phyloP scores from a whole-genome alignment of 2,797 vertebrate species.

The Sebastes reedi region DNA sequence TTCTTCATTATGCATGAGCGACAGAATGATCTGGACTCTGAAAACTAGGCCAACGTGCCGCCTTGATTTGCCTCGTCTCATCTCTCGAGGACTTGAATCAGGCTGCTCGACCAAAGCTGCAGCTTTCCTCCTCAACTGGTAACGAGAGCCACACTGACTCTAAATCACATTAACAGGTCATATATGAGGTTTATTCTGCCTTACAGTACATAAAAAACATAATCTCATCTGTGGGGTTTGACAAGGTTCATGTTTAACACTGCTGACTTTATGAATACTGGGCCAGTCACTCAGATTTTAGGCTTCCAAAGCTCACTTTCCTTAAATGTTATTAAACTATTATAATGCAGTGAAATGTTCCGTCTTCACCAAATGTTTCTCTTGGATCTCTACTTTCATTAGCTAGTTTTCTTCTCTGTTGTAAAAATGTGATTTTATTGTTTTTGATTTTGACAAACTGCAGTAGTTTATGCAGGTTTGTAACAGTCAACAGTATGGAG shows the following conservation, averaged over 20 bases:
- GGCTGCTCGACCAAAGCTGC: neutral
- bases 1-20: slow-evolving; percentile 59
- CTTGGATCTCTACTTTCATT: neutral
- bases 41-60: slow-evolving; percentile 53
- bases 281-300: too few species aligned
- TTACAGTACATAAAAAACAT: neutral
- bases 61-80: slow-evolving; percentile 19
- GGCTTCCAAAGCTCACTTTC: neutral
- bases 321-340: neutral
- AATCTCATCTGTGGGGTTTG: neutral
- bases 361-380: neutral
- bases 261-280: neutral
- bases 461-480: neutral
- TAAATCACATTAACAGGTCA: neutral
- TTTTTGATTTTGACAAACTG: neutral
- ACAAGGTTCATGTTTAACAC: neutral
- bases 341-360: neutral
- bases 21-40: slow-evolving; percentile 50
- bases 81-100: slow-evolving; percentile 44
- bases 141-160: neutral
- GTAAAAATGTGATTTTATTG: neutral
- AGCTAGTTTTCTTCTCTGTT: neutral
- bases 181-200: neutral
- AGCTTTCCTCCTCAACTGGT: neutral
- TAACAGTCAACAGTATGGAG: neutral